Evolutionary conservation across 2,113 vertebrate species (phyloP).

Genomic region (Cranoglanis bouderius): DNA sequence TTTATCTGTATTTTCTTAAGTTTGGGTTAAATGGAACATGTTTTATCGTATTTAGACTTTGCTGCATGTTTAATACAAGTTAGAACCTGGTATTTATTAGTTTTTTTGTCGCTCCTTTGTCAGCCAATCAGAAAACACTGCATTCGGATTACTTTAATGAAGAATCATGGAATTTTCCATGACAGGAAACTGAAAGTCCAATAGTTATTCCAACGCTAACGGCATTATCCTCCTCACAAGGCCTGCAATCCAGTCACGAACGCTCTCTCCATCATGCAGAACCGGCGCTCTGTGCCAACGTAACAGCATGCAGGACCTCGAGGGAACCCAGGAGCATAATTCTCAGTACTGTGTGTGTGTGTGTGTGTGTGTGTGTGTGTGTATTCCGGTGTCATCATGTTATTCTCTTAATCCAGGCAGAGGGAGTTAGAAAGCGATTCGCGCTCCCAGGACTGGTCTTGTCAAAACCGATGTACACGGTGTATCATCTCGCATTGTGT

Average conservation of each 20-base stretch:
- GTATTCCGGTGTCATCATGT: conserved; percentile 31
- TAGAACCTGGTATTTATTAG: neutral
- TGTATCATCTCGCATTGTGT: conserved; percentile 37
- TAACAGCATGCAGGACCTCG: conserved; percentile 11
- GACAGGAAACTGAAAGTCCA: neutral
- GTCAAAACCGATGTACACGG: conserved; percentile 29
- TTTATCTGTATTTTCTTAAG: neutral
- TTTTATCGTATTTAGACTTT: too few relatives aligned
- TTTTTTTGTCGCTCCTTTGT: neutral
- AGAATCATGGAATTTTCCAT: too few relatives aligned
- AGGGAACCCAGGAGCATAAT: neutral
- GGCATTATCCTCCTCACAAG: neutral
- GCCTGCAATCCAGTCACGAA: conserved; percentile 5
- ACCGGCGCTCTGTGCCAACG: neutral
- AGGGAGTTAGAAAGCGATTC: conserved; percentile 24
- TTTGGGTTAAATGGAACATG: neutral
- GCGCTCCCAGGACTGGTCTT: conserved; percentile 15
- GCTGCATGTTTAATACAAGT: too few relatives aligned
- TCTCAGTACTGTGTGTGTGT: conserved; percentile 13
- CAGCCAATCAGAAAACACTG: neutral
- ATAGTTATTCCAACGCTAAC: neutral
- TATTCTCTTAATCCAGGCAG: conserved; percentile 44
- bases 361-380: conserved; percentile 33
- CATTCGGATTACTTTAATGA: neutral
- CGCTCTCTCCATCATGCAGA: conserved; percentile 8